Percentiles rank a stretch among this genome's conserved stretches.
phyloP scores from a whole-genome alignment of 2,113 vertebrate genomes.

The Ameiurus melas region DNA sequence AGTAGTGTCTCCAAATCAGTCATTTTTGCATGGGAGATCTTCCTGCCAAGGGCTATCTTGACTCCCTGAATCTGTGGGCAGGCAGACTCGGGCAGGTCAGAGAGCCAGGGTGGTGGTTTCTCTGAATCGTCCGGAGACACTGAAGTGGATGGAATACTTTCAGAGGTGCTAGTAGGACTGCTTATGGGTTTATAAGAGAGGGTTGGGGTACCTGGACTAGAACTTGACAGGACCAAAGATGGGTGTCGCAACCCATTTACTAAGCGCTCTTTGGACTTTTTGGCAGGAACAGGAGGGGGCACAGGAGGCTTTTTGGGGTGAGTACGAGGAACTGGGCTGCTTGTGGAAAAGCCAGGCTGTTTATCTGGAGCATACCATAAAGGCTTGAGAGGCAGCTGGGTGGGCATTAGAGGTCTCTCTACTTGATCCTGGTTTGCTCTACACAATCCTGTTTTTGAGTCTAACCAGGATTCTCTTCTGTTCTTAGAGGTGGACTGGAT shows the following conservation, averaged over 20 bases:
- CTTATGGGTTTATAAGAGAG: conserved; percentile 77
- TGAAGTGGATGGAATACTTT: conserved; percentile 65
- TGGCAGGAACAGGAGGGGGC: conserved; percentile 92
- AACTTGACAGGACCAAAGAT: conserved; percentile 67
- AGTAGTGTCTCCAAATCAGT: conserved; percentile 83
- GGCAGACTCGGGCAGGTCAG: conserved; percentile 74
- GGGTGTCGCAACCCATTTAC: conserved; percentile 82
- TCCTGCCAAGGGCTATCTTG: conserved; percentile 81
- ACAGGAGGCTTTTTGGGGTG: conserved; percentile 84
- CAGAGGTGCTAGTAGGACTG: conserved; percentile 65
- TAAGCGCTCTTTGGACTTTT: conserved; percentile 90
- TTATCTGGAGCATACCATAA: conserved; percentile 43
- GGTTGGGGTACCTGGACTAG: conserved; percentile 68
- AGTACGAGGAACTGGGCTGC: conserved; percentile 69
- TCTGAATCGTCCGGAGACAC: conserved; percentile 68
- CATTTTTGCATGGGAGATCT: conserved; percentile 80
- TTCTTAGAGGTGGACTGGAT: conserved; percentile 22
- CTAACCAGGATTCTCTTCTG: neutral
- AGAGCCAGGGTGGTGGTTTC: conserved; percentile 83
- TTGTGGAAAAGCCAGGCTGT: conserved; percentile 53
- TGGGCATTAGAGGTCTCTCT: conserved; percentile 60
- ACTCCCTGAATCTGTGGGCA: conserved; percentile 81
- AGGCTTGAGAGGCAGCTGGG: conserved; percentile 61
- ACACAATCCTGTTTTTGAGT: conserved; percentile 42
- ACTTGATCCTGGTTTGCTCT: conserved; percentile 35